These are phyloP conservation scores for Aleiodes alternator DNA, from an alignment of 2,888 invertebrate genomes.

Conservation along the genomic window DNA sequence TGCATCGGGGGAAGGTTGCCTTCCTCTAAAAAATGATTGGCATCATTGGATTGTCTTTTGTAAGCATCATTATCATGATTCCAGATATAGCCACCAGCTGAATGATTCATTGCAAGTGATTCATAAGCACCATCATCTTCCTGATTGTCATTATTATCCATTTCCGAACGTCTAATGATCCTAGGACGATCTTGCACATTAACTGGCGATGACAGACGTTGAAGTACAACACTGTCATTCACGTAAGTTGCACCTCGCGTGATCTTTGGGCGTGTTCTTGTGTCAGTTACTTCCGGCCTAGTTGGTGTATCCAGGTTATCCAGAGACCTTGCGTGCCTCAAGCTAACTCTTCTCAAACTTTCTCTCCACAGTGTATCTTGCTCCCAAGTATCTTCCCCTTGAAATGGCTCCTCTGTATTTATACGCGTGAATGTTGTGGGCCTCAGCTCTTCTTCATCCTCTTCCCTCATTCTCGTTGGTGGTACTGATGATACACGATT, in stretches of 20 bases:
- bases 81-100: conserved; percentile 72
- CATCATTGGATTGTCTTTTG: conserved; percentile 55
- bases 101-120: conserved; percentile 76
- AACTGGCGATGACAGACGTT: conserved; percentile 71
- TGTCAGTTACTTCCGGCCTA: conserved; percentile 44
- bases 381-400: conserved; percentile 85
- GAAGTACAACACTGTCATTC: conserved; percentile 82
- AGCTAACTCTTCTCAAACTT: conserved; percentile 85
- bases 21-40: conserved; percentile 76
- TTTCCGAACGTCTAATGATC: conserved; percentile 43
- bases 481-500: conserved; percentile 55
- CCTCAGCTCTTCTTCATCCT: conserved; percentile 31
- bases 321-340: conserved; percentile 88
- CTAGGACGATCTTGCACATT: conserved; percentile 58
- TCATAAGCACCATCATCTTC: conserved; percentile 78
- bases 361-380: conserved; percentile 90
- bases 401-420: conserved; percentile 51
- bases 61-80: conserved; percentile 73
- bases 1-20: conserved; percentile 74
- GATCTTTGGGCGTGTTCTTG: conserved; percentile 75
- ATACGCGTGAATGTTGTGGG: conserved; percentile 41
- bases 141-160: conserved; percentile 75
- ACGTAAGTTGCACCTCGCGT: conserved; percentile 87
- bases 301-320: conserved; percentile 83
- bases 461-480: conserved; percentile 49